Conservation (phyloP, 2,113 vertebrate species). For the Pelusios castaneus region DNA sequence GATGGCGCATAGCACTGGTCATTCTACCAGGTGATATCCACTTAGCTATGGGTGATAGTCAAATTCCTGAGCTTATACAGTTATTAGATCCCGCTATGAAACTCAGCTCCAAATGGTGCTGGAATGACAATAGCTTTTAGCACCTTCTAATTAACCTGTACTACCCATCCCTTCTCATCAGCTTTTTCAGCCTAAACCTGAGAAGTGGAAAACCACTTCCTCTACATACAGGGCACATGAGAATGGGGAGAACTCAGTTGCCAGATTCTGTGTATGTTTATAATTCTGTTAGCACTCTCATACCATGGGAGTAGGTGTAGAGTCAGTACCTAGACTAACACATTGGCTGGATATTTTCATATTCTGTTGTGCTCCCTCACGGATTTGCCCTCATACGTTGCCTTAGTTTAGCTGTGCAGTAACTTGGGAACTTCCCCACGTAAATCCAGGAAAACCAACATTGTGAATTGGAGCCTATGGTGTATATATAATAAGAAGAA, state of each 20-base stretch:
- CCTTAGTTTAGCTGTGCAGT: neutral
- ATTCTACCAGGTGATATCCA: neutral
- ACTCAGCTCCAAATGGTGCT: neutral
- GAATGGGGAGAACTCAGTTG: neutral
- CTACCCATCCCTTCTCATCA: neutral
- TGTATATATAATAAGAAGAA: fast-evolving
- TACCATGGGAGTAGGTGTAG: fast-evolving
- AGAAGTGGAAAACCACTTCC: neutral
- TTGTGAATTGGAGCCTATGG: neutral
- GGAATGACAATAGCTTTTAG: neutral
- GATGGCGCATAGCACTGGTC: neutral
- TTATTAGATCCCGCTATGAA: neutral
- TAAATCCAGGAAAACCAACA: neutral
- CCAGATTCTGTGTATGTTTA: neutral
- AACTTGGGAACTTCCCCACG: neutral
- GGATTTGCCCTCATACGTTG: neutral
- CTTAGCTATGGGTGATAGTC: neutral
- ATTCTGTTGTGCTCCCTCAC: neutral
- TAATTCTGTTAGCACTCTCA: neutral
- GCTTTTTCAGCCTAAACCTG: neutral
- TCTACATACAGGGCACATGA: no score
- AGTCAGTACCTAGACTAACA: neutral
- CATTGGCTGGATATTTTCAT: neutral
- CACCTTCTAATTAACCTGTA: neutral
- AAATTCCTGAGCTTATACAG: neutral